Percentiles rank a stretch among this genome's conserved stretches.
Conservation (phyloP, 2,888 invertebrate species). For the Aphidius colemani region DNA sequence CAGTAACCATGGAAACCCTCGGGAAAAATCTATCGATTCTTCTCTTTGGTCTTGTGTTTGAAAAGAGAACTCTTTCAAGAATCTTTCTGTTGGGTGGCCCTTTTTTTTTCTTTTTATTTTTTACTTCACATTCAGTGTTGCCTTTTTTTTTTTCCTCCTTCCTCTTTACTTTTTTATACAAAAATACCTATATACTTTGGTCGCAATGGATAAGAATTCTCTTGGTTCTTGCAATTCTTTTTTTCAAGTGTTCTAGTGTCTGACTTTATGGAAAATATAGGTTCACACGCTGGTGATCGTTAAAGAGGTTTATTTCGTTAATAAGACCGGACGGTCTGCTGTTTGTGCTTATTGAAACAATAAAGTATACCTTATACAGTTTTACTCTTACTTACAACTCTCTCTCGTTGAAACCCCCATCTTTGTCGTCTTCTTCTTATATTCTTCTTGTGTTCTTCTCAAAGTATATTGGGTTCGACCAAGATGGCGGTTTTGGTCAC, state of each 20-base stretch:
- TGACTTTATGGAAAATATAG: slow-evolving; percentile 23
- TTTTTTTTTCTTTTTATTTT: slow-evolving; percentile 31
- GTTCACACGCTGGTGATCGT: slow-evolving; percentile 42
- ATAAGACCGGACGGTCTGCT: slow-evolving; percentile 56
- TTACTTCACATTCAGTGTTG: slow-evolving; percentile 25
- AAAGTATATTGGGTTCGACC: slow-evolving; percentile 27
- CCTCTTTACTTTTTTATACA: not conserved
- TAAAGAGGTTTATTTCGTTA: slow-evolving; percentile 61
- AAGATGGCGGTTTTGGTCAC: slow-evolving; percentile 40
- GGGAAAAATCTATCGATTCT: slow-evolving; percentile 61
- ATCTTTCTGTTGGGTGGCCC: slow-evolving; percentile 40
- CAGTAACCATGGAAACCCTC: slow-evolving; percentile 60
- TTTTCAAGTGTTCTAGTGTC: slow-evolving; percentile 13
- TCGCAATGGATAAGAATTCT: no score
- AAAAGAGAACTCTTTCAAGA: slow-evolving; percentile 56
- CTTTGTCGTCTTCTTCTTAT: slow-evolving; percentile 1
- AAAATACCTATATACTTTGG: no score
- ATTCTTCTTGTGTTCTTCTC: slow-evolving; percentile 11
- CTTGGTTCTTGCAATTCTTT: slow-evolving; percentile 7
- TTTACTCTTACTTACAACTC: slow-evolving; percentile 22
- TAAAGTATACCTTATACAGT: slow-evolving; percentile 55
- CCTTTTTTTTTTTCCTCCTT: slow-evolving; percentile 31
- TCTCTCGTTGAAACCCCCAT: slow-evolving; percentile 20
- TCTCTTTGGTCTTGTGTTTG: slow-evolving; percentile 52
- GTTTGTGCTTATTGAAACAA: slow-evolving; percentile 59